Base-by-base conservation (phyloP, 37 sponge, comb jelly and placozoan genomes). In the Beroe forskalii region DNA sequence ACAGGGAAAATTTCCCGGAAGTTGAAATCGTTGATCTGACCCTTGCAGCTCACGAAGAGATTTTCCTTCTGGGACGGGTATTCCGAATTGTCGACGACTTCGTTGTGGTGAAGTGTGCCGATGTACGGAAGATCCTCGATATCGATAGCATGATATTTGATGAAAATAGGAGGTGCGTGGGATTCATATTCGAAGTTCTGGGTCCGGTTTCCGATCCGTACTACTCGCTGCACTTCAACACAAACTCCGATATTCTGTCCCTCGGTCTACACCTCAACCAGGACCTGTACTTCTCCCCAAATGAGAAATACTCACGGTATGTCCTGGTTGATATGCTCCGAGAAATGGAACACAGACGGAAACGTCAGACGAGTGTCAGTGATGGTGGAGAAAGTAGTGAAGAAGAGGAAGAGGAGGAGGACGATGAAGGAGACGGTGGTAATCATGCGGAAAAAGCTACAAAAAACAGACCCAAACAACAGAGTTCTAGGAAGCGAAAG, bases 1-100 rank as follows among this genome's bases (percentile, higher is more conserved):
- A 32, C 17, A 4, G 20, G 3, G 86, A 80, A 25, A 80, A 8
- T 22, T 80, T 42, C 30, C 86, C 86, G 1, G 55, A 41, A 17
- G 86, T 80, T 41, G 86, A 80, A 23, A 80, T 80, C 3, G 40
- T 44, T 44, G 86, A 80, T 44, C 86, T 80, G 14, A 80, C 86
- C 37, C 40, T 80, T 14, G 8, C 55, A 24, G 55, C 12, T n/a
- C 2, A 3, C 30, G 86, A 80, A 42, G 28, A 41, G 23, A 80
- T 80, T 27, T 9, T 27, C 6, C 31, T 25, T 43, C 86, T 80
- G 4, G 86, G 86, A 24, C 37, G 35, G 27, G 55, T 80, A 38
- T n/a, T 6, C 44, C 20, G 42, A 48, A 80, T 80, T n/a, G 86
- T 80, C 17, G 86, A 80, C 28, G 86, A 80, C 42, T 80, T 80